Percentiles rank a stretch among this genome's conserved stretches.
Conservation (phyloP, 2,888 invertebrate genomes). For the Doris montereyensis region DNA sequence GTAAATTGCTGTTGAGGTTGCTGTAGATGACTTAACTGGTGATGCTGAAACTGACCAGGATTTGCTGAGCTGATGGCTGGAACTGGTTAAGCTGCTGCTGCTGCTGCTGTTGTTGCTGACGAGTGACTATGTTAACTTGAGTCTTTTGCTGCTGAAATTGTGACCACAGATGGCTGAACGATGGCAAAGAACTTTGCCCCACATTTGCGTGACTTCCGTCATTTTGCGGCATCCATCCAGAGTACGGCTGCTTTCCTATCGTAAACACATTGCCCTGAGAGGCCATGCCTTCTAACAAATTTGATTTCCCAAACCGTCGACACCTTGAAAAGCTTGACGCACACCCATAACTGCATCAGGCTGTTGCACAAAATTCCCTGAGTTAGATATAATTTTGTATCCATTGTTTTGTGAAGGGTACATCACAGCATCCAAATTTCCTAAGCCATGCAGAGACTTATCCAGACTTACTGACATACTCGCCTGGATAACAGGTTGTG, state of each 20-base stretch:
- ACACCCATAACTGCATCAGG: no score
- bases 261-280: conserved; percentile 25
- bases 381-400: conserved; percentile 21
- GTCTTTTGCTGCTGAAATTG: conserved; percentile 49
- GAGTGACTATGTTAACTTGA: conserved; percentile 47
- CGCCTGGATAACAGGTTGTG: conserved; percentile 29
- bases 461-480: conserved; percentile 28
- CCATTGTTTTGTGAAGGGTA: conserved; percentile 19
- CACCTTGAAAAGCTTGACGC: no score
- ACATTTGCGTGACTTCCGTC: neutral
- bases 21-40: conserved; percentile 2
- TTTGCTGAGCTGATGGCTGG: conserved; percentile 46
- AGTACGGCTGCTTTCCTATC: conserved; percentile 22
- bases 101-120: conserved; percentile 52
- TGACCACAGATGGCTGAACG: conserved; percentile 59
- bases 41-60: conserved; percentile 44
- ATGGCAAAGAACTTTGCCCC: conserved; percentile 49
- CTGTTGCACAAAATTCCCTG: conserved; percentile 31
- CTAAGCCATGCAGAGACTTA: conserved; percentile 20
- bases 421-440: conserved; percentile 30
- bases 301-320: no score
- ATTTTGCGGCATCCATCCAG: conserved; percentile 29
- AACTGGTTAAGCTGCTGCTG: conserved; percentile 37
- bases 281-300: neutral
- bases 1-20: conserved; percentile 30